These are phyloP conservation scores for Hippocampus abdominalis DNA, from an alignment of 2,113 vertebrate species.

Conservation along the genomic window DNA sequence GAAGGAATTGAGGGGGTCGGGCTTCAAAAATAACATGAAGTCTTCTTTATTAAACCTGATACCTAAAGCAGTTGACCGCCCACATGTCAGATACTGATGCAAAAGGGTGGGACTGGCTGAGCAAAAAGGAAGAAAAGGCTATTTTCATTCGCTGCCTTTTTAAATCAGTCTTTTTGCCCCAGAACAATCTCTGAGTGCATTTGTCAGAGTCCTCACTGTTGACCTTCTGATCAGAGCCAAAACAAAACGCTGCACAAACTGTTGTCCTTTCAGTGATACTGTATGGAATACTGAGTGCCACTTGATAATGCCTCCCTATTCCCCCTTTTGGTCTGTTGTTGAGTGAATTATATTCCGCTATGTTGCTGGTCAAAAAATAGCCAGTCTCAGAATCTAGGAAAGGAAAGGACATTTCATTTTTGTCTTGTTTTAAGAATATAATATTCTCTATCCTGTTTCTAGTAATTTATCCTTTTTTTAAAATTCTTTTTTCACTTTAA, in stretches of 20 bases:
- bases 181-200: slow-evolving; percentile 6
- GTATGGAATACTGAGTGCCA: neutral
- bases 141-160: slow-evolving; percentile 3
- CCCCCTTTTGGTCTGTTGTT: neutral
- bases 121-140: neutral
- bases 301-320: neutral
- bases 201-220: slow-evolving; percentile 20
- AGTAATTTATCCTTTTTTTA: too few species aligned
- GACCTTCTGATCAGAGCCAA: slow-evolving; percentile 19
- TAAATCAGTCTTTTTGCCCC: neutral
- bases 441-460: too few species aligned
- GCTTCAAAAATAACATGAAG: slow-evolving; percentile 1
- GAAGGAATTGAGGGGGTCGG: too few species aligned
- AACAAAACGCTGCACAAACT: slow-evolving; percentile 12
- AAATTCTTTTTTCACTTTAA: too few species aligned
- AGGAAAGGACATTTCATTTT: neutral
- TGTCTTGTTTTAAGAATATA: too few species aligned
- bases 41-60: neutral
- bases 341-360: slow-evolving; percentile 2
- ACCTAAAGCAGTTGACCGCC: neutral
- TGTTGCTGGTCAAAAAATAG: neutral
- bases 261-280: neutral
- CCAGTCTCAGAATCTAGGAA: neutral
- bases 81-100: slow-evolving; percentile 8
- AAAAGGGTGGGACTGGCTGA: neutral